A percentile compares a stretch with the other conserved stretches of the same genome.
These are phyloP conservation scores for Holacanthella duospinosa DNA, from an alignment of 2,888 invertebrate species.

Conservation along the genomic window DNA sequence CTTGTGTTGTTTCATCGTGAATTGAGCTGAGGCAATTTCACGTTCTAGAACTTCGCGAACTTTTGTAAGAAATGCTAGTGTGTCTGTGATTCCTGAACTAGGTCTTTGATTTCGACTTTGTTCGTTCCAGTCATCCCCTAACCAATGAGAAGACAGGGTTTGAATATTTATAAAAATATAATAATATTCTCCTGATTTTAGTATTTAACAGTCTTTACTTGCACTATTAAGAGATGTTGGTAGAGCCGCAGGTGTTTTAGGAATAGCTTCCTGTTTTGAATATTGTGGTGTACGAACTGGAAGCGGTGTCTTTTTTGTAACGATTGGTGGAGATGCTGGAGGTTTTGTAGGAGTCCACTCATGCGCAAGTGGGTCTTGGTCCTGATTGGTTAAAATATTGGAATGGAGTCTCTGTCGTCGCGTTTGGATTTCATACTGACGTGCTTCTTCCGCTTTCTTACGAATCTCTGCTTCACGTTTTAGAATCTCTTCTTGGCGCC, in stretches of 20 bases:
- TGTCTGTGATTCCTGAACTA: background rate
- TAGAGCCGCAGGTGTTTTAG: too few species aligned
- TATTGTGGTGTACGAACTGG: too few species aligned
- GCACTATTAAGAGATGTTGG: too few species aligned
- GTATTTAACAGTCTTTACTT: too few species aligned
- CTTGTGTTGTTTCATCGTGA: background rate
- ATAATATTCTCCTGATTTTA: background rate
- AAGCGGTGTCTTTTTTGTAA: too few species aligned
- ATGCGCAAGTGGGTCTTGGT: too few species aligned
- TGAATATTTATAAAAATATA: background rate
- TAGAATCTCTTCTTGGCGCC: background rate
- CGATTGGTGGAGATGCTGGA: background rate
- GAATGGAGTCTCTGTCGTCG: background rate
- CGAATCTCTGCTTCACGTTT: background rate
- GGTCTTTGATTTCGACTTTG: background rate
- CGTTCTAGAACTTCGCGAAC: background rate
- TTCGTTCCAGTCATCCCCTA: background rate
- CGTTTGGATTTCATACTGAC: background rate
- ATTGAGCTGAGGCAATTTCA: background rate
- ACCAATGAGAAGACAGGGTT: too few species aligned
- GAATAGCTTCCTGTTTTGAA: too few species aligned
- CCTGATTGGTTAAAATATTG: too few species aligned
- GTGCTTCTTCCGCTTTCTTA: background rate
- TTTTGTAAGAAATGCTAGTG: background rate
- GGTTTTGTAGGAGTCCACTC: too few species aligned